Evolutionary conservation across 2,113 vertebrate genomes (phyloP).

Genomic region (Dendrocopos noguchii): DNA sequence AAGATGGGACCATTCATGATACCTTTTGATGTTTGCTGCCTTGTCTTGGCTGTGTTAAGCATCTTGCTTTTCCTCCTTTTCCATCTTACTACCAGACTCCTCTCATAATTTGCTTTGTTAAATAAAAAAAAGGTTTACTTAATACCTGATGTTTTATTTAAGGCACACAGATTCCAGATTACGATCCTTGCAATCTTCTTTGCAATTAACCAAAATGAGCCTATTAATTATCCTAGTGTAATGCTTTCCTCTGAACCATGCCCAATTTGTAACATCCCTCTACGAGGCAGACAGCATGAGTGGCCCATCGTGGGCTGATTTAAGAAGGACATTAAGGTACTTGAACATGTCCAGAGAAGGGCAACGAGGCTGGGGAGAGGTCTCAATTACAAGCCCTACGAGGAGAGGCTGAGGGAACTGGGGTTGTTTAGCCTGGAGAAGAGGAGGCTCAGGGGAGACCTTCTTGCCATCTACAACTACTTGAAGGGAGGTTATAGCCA

Average conservation of each 20-base stretch:
- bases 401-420: too few species aligned
- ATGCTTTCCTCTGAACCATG: background rate
- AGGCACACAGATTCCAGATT: background rate
- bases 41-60: background rate
- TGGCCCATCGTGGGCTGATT: background rate
- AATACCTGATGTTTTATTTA: background rate
- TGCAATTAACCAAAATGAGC: background rate
- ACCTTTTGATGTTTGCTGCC: background rate
- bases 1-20: background rate
- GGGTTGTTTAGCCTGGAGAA: too few species aligned
- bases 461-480: too few species aligned
- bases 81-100: background rate
- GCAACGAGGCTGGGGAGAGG: too few species aligned
- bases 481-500: too few species aligned
- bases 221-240: background rate
- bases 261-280: background rate
- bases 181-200: background rate
- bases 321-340: too few species aligned
- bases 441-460: too few species aligned
- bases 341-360: too few species aligned
- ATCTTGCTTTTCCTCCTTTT: background rate
- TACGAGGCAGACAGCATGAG: background rate
- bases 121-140: background rate
- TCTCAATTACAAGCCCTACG: too few species aligned
- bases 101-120: background rate